Percentiles rank a stretch among this genome's conserved stretches.
Evolutionary conservation across 2,888 invertebrate species (phyloP).

Genomic region (Timandra comae): DNA sequence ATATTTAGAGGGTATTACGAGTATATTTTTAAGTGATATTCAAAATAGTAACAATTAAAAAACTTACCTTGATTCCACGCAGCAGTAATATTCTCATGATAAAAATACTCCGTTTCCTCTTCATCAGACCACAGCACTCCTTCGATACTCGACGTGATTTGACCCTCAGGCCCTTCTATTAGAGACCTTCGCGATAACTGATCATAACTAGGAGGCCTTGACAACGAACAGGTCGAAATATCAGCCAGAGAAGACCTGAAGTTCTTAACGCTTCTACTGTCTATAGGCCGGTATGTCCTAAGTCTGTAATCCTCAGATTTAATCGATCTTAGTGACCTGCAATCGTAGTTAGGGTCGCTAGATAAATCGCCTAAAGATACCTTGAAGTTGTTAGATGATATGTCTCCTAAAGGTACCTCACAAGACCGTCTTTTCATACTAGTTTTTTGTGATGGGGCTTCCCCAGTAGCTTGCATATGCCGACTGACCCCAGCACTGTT

Average conservation of each 20-base stretch:
- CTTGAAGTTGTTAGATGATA: conserved; percentile 65
- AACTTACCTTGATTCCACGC: conserved; percentile 72
- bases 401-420: conserved; percentile 67
- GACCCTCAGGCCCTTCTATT: conserved; percentile 53
- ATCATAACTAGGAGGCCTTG: conserved; percentile 66
- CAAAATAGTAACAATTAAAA: too few relatives aligned
- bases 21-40: too few relatives aligned
- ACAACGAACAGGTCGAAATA: conserved; percentile 49
- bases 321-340: conserved; percentile 52
- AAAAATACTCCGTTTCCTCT: conserved; percentile 71
- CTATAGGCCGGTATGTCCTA: conserved; percentile 58
- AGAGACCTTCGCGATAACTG: conserved; percentile 65
- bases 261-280: conserved; percentile 64
- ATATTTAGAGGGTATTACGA: too few relatives aligned
- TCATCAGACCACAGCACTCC: conserved; percentile 75
- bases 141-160: conserved; percentile 70
- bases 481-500: conserved; percentile 69
- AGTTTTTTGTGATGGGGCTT: conserved; percentile 64
- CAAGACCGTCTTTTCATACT: conserved; percentile 69
- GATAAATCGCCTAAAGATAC: conserved; percentile 65
- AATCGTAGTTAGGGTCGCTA: conserved; percentile 54
- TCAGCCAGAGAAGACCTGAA: conserved; percentile 63
- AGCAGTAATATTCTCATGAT: conserved; percentile 66
- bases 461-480: conserved; percentile 69
- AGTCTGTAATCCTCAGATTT: conserved; percentile 57